Base-by-base conservation (phyloP, 2,797 vertebrate species). In the Esox masquinongy region DNA sequence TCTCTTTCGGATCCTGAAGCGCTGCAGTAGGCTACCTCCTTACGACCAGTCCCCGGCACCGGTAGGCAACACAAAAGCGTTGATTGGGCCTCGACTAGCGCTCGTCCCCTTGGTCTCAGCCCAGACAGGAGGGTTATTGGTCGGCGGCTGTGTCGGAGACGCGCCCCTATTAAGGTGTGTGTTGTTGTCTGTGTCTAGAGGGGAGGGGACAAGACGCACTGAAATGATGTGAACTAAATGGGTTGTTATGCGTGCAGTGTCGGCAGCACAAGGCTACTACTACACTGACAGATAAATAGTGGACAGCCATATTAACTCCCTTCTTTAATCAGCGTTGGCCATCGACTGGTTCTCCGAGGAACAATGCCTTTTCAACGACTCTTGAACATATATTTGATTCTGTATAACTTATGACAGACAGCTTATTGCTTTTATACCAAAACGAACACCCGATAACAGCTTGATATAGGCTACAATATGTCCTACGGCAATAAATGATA, bases 41-140 rank as follows among this genome's bases (percentile, higher is more conserved):
- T 88, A 91, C 92, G 92, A 94, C 91, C 93, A 94, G 93, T 94
- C 91, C 93, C 94, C 94, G 94, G 94, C 93, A 94, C 94, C 94
- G 94, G 93, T 92, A 94, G 91, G 90, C 93, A 93, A 91, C 92
- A 94, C 94, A 94, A 92, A 93, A 77, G 83, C 89, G 88, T 87
- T 93, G 91, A 95, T 95, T 95, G 94, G 94, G 91, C 93, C 93
- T 90, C 86, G 75, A 67, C 90, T 85, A 86, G 88, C 92, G 85
- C 79, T 92, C 92, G 78, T 87, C 91, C 87, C 87, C 87, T 91
- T 83, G 85, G 84, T 86, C 83, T 85, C 74, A 85, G 82, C 81
- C 83, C 86, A 91, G 89, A 88, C 88, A 84, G 80, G 43, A 74
- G 75, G 26, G 47, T 89, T 92, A 94, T 94, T 94, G 94, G 94